Evolutionary conservation across 2,113 vertebrate species (phyloP), one percentile per base, ranked within the genome.

Genomic region (Tinamus guttatus): DNA sequence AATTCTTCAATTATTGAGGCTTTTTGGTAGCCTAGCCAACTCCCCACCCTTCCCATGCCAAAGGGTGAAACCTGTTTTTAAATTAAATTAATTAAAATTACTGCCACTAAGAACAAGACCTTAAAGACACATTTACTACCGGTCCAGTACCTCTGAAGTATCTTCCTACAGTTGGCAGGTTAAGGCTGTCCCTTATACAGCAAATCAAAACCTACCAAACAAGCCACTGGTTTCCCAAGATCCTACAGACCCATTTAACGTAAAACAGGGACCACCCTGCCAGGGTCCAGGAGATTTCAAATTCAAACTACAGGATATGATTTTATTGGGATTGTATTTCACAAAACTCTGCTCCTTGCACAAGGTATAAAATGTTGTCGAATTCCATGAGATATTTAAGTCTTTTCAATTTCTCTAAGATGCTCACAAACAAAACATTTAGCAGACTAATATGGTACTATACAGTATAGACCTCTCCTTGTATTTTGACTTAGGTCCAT

Each of bases 281-380:
- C 25, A 80, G 49, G 59, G 49, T 82, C 7, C 25, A 87, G 43
- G 15, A 65, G n/a, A 51, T 45, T 54, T 40, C 36, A 70, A 25
- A 52, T 17, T n/a, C 45, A 54, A 88, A 74, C n/a, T 58, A 22
- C 0, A 0, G 36, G 54, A 63, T n/a, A 27, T 19, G 21, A 16
- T 59, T 89, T 85, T n/a, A 49, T 58, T 70, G 67, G 60, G 64
- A n/a, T 59, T 30, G 6, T 15, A 34, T 51, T 85, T 45, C 47
- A 63, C 34, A 80, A 85, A 90, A 41, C 27, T 45, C 56, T 47
- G 18, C 18, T 65, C 71, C 40, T 58, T 56, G 34, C 18, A 84
- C 59, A 52, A 90, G 30, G 19, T 58, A 65, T 30, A 69, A 70
- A 86, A 64, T 7, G 7, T 8, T 68, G 80, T 41, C 41, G 11